phyloP scores from a whole-genome alignment of 2,888 invertebrate species.

The Microchrysa polita region DNA sequence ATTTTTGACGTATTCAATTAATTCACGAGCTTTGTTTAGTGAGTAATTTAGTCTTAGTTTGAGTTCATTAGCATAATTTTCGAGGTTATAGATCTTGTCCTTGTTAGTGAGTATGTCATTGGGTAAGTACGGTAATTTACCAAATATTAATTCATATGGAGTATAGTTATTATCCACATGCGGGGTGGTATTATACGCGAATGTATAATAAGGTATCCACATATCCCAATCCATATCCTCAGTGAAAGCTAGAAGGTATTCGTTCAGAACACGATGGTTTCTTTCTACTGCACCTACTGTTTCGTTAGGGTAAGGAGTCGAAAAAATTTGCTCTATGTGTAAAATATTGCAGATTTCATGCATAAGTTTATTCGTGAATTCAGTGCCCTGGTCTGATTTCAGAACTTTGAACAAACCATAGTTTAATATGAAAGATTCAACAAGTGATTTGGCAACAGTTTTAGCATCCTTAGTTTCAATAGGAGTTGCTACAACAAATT shows the following conservation, averaged over 20 bases:
- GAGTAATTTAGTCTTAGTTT: slow-evolving; percentile 9
- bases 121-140: neutral
- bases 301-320: slow-evolving; percentile 41
- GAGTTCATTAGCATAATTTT: slow-evolving; percentile 4
- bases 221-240: slow-evolving; percentile 32
- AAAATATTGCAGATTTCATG: slow-evolving; percentile 31
- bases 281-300: slow-evolving; percentile 26
- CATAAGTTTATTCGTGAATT: slow-evolving; percentile 15
- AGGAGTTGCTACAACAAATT: slow-evolving; percentile 46
- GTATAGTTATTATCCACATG: slow-evolving; percentile 12
- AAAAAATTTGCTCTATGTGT: slow-evolving; percentile 23
- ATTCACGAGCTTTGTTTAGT: neutral
- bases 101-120: neutral
- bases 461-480: slow-evolving; percentile 41
- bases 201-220: slow-evolving; percentile 29
- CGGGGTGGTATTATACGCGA: slow-evolving; percentile 35
- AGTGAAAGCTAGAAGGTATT: slow-evolving; percentile 37
- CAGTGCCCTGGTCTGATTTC: slow-evolving; percentile 2
- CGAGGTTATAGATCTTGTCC: neutral
- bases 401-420: neutral
- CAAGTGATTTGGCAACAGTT: neutral
- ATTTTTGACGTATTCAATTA: neutral
- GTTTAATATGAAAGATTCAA: neutral
- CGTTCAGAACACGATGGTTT: slow-evolving; percentile 24
- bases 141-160: slow-evolving; percentile 3